These are phyloP conservation scores for Passer domesticus DNA, from an alignment of 2,113 vertebrate genomes.

Conservation along the genomic window DNA sequence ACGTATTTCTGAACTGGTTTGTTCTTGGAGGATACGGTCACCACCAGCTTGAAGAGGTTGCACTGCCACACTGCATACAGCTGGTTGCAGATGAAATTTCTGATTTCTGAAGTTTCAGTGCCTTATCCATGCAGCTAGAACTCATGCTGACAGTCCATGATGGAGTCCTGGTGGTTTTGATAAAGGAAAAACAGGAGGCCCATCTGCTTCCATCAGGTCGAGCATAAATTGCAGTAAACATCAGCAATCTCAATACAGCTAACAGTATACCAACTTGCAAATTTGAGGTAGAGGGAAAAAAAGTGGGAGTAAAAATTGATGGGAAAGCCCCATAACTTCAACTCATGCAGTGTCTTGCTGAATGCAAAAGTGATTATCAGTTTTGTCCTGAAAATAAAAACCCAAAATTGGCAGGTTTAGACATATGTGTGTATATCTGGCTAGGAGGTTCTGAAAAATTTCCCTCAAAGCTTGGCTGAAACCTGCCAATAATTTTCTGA, in stretches of 20 bases:
- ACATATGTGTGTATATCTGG: not conserved
- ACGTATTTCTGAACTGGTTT: constrained; percentile 83
- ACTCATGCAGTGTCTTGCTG: not conserved
- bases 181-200: not conserved
- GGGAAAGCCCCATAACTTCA: not conserved
- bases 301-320: not conserved
- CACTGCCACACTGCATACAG: too few relatives aligned
- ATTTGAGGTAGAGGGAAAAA: not conserved
- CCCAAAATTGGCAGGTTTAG: not conserved
- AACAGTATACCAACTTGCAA: not conserved
- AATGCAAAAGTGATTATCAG: not conserved
- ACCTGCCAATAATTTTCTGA: not conserved
- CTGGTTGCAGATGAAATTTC: not conserved
- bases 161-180: not conserved
- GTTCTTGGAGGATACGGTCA: constrained; percentile 62
- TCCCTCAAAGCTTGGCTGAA: not conserved
- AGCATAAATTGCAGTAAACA: not conserved
- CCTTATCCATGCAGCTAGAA: not conserved
- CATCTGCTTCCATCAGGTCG: not conserved
- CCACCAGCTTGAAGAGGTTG: not conserved
- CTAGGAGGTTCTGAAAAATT: not conserved
- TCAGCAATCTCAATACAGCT: not conserved
- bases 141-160: not conserved
- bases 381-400: not conserved
- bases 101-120: not conserved